Evolutionary conservation across 2,113 vertebrate genomes (phyloP), one percentile per base, ranked within the genome.

Genomic region (Urocitellus parryii): DNA sequence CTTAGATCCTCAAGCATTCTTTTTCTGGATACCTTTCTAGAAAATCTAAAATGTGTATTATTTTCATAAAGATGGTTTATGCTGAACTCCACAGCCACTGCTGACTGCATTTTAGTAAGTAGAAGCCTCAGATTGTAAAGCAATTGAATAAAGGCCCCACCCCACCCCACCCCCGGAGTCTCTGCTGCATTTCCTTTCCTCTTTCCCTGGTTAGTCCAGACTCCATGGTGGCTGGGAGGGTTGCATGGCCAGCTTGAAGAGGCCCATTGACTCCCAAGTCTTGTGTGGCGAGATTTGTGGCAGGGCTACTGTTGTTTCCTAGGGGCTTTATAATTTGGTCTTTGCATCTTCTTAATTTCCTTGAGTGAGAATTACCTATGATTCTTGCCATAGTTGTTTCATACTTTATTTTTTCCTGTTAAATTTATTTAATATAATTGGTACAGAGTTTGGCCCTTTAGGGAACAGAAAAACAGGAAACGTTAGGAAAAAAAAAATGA

Each of bases 361-460:
- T 91, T 82, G 53, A n/a, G 51, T 74, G 73, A 77, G 76, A 94
- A 3, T 73, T 72, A 9, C 20, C 82, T 83, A 8, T 53, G 51
- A 37, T 45, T 24, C 12, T 34, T 61, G 11, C 29, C 65, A 34
- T 27, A 13, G 63, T 76, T 53, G 25, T 48, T 48, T 65, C 61
- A 65, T 14, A 78, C 14, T 65, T 82, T 48, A 11, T 77, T 85
- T 82, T 70, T 93, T 87, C 53, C 76, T 83, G 13, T 65, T 91
- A 80, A 78, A 67, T 65, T 39, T 68, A 61, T 84, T 45, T 88
- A 22, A 16, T 56, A 18, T 78, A 20, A 20, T 72, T 56, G 7
- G 5, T 61, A 22, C 27, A 65, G 58, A 85, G 18, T 56, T 45
- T 45, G 76, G 34, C 42, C 42, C 53, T 58, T 72, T 63, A 27